Evolutionary conservation across 2,797 vertebrate genomes (phyloP).

Genomic region (Leptatherina wallacei): DNA sequence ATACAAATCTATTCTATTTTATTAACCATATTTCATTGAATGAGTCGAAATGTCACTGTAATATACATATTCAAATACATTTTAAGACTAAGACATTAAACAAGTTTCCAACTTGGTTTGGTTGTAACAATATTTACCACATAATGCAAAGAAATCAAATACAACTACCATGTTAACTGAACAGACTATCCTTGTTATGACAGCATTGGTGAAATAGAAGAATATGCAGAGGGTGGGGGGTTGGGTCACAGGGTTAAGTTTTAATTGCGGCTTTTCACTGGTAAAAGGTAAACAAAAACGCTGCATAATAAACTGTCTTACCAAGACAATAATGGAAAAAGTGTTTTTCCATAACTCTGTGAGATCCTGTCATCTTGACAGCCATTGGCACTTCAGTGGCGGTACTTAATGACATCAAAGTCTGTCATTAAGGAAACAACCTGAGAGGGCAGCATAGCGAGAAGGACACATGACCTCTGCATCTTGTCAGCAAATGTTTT

Average conservation of each 20-base stretch:
- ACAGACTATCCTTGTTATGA: constrained; percentile 2
- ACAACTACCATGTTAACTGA: background rate
- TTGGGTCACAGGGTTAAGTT: constrained; percentile 53
- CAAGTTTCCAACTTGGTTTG: background rate
- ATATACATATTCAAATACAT: no score
- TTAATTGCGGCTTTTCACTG: constrained; percentile 60
- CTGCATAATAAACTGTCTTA: constrained; percentile 40
- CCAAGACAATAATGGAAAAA: constrained; percentile 29
- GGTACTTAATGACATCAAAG: constrained; percentile 55
- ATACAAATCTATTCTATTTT: no score
- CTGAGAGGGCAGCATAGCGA: constrained; percentile 35
- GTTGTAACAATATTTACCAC: background rate
- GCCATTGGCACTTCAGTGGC: constrained; percentile 37
- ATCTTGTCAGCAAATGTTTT: constrained; percentile 40
- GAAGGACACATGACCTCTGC: constrained; percentile 42
- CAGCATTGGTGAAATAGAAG: constrained; percentile 28
- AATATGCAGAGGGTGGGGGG: constrained; percentile 21
- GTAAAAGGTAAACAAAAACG: constrained; percentile 34
- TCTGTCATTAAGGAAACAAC: constrained; percentile 58
- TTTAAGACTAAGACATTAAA: no score
- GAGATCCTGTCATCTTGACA: constrained; percentile 47
- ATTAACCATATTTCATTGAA: background rate
- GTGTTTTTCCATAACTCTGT: constrained; percentile 44
- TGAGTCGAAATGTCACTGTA: no score
- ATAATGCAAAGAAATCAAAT: background rate